A percentile compares a stretch with the other conserved stretches of the same genome.
phyloP scores from a whole-genome alignment of 2,888 invertebrate species.

The Chloroclysta siterata region DNA sequence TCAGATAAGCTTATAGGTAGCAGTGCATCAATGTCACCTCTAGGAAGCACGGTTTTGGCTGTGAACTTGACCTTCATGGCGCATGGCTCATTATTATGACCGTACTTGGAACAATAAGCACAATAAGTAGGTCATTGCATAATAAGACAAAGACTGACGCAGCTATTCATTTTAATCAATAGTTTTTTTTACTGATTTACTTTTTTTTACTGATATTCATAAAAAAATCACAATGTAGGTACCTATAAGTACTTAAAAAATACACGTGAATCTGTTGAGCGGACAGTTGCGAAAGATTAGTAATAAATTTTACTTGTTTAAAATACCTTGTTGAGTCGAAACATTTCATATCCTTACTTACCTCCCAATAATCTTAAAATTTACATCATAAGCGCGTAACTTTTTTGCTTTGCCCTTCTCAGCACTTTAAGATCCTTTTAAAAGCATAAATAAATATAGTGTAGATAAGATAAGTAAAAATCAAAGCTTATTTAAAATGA shows the following conservation, averaged over 20 bases:
- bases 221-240: no score
- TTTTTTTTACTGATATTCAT: no score
- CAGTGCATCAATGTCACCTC: slow-evolving; percentile 53
- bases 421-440: slow-evolving; percentile 33
- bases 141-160: no score
- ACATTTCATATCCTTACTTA: slow-evolving; percentile 4
- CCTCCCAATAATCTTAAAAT: not conserved
- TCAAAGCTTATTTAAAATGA: slow-evolving; percentile 27
- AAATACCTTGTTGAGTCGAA: not conserved
- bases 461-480: slow-evolving; percentile 38
- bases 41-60: slow-evolving; percentile 46
- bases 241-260: no score
- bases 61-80: slow-evolving; percentile 54
- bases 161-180: no score
- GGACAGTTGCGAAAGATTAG: no score
- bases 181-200: no score
- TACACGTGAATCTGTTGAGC: no score
- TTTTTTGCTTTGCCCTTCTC: slow-evolving; percentile 28
- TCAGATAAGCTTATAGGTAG: slow-evolving; percentile 53
- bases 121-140: not conserved
- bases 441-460: slow-evolving; percentile 34
- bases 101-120: not conserved
- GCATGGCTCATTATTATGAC: not conserved
- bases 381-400: slow-evolving; percentile 11
- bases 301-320: no score